These are phyloP conservation scores for Mesocentrotus franciscanus DNA, from an alignment of 53 echinoderm and acorn worm genomes.

Conservation along the genomic window DNA sequence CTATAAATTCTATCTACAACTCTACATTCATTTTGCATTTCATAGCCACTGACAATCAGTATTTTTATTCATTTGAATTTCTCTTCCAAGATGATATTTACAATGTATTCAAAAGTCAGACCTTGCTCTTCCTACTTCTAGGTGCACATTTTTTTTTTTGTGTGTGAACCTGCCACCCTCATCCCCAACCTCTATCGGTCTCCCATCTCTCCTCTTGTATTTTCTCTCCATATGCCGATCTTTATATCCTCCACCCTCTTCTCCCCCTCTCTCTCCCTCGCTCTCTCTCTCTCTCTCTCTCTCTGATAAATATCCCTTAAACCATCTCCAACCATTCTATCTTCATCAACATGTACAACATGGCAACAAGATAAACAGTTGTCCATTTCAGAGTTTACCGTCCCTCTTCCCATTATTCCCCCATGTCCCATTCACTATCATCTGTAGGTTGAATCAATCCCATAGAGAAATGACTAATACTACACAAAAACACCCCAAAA, in stretches of 20 bases:
- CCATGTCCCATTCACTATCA: constrained; percentile 28
- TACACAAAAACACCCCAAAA: constrained; percentile 43
- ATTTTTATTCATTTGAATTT: too few species aligned
- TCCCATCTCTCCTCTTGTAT: not conserved
- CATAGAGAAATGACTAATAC: constrained; percentile 56
- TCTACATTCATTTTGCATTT: not conserved
- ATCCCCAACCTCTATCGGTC: not conserved
- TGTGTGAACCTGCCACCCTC: not conserved
- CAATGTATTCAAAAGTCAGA: too few species aligned
- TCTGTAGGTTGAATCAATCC: constrained; percentile 32
- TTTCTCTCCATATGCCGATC: too few species aligned
- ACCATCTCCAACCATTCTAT: not conserved
- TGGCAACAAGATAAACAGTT: constrained; percentile 52
- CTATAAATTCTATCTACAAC: not conserved
- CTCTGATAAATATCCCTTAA: not conserved
- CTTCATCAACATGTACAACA: constrained; percentile 35
- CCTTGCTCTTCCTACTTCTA: not conserved
- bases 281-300: not conserved
- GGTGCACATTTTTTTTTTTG: not conserved
- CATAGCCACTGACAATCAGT: too few species aligned
- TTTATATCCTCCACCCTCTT: not conserved
- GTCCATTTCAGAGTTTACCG: constrained; percentile 46
- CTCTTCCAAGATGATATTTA: too few species aligned
- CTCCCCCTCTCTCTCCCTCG: not conserved
- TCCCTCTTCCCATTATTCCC: constrained; percentile 38